Evolutionary conservation across 2,888 invertebrate genomes (phyloP), one percentile per base, ranked within the genome.

Genomic region (Phanerotoma sp.): DNA sequence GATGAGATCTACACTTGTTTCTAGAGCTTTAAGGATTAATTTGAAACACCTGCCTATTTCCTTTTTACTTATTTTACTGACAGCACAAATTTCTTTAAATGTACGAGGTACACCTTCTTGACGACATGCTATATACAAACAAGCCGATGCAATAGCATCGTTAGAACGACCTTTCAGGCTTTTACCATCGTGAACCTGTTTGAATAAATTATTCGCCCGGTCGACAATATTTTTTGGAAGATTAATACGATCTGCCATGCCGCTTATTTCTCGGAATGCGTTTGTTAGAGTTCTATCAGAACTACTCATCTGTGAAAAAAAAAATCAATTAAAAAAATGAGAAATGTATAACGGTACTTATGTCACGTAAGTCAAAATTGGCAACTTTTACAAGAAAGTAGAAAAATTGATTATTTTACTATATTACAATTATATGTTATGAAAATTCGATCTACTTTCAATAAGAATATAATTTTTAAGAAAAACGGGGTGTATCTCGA

Each of bases 31-130:
- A 33, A 98, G 80, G 57, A 99, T 99, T 37, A 98, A 79, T 73
- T 98, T 98, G 79, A 99, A 99, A 75, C 98, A 98, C 63, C 97
- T 82, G 1, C 99, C 99, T 56, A 99, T 99, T 81, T 99, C 99
- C 71, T 98, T 96, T 80, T 99, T 99, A 70, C 97, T 96, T 54
- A 99, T 95, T 81, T 95, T 96, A 73, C 97, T 97, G 47, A 98
- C 96, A 0, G 98, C 98, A 78, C 98, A 99, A 58, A 99, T 98
- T 83, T 99, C 99, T 79, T 96, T 99, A 77, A 99, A 99, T 10
- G 99, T 98, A 64, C 99, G 86, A 0, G 99, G 98, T 0, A 99
- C 99, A 5, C 96, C 96, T 78, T 99, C 99, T 71, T 99, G 97
- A 2, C 99, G 83, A 72, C 99, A 99, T 0, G 99, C 98, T 61